These are phyloP conservation scores for Lepidochrysops patricia DNA, from an alignment of 2,888 invertebrate species.

Conservation along the genomic window DNA sequence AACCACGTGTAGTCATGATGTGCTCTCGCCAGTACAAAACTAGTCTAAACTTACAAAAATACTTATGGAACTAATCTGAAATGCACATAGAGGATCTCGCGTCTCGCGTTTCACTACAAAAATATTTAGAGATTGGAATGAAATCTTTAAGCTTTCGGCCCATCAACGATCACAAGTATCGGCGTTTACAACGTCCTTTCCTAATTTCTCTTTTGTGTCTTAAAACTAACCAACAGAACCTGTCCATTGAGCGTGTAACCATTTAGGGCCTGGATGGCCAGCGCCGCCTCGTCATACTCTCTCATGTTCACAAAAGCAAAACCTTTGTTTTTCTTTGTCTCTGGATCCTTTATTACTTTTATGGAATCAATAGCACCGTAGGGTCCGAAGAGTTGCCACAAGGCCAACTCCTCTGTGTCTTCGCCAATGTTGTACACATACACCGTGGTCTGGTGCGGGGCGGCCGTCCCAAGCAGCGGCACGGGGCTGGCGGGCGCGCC, in stretches of 20 bases:
- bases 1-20: slow-evolving; percentile 70
- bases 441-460: slow-evolving; percentile 67
- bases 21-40: slow-evolving; percentile 69
- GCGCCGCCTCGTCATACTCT: slow-evolving; percentile 70
- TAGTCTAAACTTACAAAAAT: slow-evolving; percentile 74
- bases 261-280: slow-evolving; percentile 71
- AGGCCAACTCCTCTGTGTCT: slow-evolving; percentile 67
- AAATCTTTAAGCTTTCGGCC: slow-evolving; percentile 66
- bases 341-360: slow-evolving; percentile 71
- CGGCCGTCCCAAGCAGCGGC: slow-evolving; percentile 53
- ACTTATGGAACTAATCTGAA: slow-evolving; percentile 72
- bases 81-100: slow-evolving; percentile 71
- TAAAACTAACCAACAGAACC: slow-evolving; percentile 74
- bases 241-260: slow-evolving; percentile 73
- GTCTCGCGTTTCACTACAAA: slow-evolving; percentile 62
- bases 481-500: slow-evolving; percentile 64
- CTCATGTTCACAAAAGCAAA: slow-evolving; percentile 73
- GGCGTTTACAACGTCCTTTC: slow-evolving; percentile 58
- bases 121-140: slow-evolving; percentile 75
- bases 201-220: slow-evolving; percentile 72
- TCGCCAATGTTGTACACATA: slow-evolving; percentile 72
- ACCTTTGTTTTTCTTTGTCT: slow-evolving; percentile 72
- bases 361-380: slow-evolving; percentile 72
- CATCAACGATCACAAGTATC: slow-evolving; percentile 57
- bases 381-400: slow-evolving; percentile 71